Percentiles rank a stretch among this genome's conserved stretches.
phyloP scores from a whole-genome alignment of 2,888 invertebrate genomes.

The Thysanoteuthis rhombus region DNA sequence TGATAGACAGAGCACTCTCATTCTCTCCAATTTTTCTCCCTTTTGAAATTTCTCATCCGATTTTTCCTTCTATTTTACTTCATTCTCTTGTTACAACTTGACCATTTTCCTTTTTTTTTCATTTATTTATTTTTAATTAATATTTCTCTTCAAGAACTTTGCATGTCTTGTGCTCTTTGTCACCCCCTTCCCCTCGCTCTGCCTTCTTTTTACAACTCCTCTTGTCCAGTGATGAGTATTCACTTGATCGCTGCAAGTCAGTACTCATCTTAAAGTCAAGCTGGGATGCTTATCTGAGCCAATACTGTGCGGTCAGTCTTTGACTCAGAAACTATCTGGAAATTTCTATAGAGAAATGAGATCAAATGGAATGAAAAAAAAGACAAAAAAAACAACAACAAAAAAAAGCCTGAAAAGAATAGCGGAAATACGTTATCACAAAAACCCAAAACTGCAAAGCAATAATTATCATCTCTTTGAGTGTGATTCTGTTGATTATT shows the following conservation, averaged over 20 bases:
- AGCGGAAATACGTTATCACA: neutral
- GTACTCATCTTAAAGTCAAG: neutral
- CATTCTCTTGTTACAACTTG: neutral
- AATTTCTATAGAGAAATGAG: neutral
- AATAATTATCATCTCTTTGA: neutral
- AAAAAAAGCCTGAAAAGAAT: neutral
- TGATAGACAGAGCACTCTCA: too few relatives aligned
- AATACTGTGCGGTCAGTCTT: neutral
- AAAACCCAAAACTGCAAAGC: neutral
- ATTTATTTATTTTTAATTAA: neutral
- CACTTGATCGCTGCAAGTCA: neutral
- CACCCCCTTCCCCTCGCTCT: neutral
- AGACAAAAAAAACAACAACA: neutral
- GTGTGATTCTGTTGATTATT: neutral
- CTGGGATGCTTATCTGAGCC: slow-evolving; percentile 12
- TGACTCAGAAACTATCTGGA: neutral
- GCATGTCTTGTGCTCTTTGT: neutral
- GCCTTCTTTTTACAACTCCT: neutral
- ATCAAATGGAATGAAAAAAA: neutral
- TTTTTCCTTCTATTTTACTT: neutral
- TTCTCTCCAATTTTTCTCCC: too few relatives aligned
- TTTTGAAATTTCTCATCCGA: neutral
- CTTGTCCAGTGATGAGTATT: neutral
- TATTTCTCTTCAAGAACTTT: neutral
- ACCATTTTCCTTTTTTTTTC: neutral